Evolutionary conservation across 2,888 invertebrate species (phyloP).

Genomic region (Neria commutata): DNA sequence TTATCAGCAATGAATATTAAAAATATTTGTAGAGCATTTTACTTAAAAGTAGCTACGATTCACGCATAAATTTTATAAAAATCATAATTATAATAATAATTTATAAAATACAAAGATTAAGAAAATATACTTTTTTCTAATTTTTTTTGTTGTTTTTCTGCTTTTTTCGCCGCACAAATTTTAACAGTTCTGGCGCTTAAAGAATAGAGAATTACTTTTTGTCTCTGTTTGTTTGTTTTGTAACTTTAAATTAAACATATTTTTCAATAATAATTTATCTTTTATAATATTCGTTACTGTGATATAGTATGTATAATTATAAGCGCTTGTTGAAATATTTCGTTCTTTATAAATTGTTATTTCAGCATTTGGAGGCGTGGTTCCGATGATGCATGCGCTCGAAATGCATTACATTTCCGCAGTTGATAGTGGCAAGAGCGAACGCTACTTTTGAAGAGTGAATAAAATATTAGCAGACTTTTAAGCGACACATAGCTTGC

Average conservation of each 20-base stretch:
- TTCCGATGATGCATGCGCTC: too few species aligned
- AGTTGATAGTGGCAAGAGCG: too few species aligned
- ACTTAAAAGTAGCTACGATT: too few species aligned
- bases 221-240: neutral
- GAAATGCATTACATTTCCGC: too few species aligned
- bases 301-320: constrained; percentile 24
- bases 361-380: too few species aligned
- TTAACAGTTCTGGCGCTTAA: neutral
- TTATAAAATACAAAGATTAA: constrained; percentile 16
- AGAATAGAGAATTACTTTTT: neutral
- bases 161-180: constrained; percentile 4
- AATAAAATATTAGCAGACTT: too few species aligned
- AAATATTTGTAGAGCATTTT: too few species aligned
- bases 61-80: neutral
- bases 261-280: neutral
- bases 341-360: too few species aligned
- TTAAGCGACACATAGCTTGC: too few species aligned
- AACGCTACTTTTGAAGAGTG: too few species aligned
- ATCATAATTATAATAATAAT: neutral
- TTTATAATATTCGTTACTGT: neutral
- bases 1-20: neutral
- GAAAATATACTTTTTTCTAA: constrained; percentile 16
- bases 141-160: neutral
- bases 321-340: constrained; percentile 29
- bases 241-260: neutral